Evolutionary conservation across 2,797 vertebrate genomes (phyloP).

Genomic region (Harpagifer antarcticus): DNA sequence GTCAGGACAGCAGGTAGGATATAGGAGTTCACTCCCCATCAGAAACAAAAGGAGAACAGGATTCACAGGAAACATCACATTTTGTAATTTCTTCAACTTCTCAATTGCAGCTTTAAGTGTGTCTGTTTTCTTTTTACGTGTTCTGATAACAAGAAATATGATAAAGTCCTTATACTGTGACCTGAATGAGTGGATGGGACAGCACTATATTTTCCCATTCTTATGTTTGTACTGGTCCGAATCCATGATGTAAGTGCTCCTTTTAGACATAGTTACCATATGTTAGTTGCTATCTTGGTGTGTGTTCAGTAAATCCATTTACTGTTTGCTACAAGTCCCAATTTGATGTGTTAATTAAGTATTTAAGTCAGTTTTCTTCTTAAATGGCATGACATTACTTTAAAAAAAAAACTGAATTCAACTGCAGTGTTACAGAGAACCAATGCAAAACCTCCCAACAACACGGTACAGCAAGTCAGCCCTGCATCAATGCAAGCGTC

Average conservation of each 20-base stretch:
- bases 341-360: too few species aligned
- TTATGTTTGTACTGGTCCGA: not conserved
- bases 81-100: constrained; percentile 1
- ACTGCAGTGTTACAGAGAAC: not conserved
- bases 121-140: constrained; percentile 2
- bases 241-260: constrained; percentile 5
- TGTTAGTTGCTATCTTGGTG: not conserved
- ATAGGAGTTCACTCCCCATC: constrained; percentile 31
- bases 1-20: constrained; percentile 33
- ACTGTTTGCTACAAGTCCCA: not conserved
- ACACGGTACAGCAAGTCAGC: not conserved
- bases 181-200: constrained; percentile 15
- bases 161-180: constrained; percentile 6
- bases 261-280: not conserved
- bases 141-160: not conserved
- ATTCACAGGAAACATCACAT: constrained; percentile 46
- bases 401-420: not conserved
- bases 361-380: not conserved
- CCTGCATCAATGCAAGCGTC: constrained; percentile 12
- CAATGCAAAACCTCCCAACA: not conserved
- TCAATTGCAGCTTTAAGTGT: constrained; percentile 9
- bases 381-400: not conserved
- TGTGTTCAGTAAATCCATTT: not conserved
- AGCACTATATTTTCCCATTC: not conserved
- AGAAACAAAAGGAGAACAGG: constrained; percentile 52